Conservation (phyloP, 2,113 vertebrate species). For the Sciurus niger region DNA sequence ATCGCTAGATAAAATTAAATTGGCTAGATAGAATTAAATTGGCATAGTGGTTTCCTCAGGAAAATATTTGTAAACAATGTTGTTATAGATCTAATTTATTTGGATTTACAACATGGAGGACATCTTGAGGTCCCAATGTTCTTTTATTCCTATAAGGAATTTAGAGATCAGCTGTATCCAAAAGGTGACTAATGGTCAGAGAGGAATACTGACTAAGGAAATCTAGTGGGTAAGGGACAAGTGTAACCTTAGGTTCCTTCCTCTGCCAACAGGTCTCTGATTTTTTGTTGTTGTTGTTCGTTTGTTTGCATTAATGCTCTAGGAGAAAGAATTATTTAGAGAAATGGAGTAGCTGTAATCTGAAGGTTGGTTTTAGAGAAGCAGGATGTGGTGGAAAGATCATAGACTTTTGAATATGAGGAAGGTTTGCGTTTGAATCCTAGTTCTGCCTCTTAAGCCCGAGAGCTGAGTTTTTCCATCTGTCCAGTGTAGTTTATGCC, state of each 20-base stretch:
- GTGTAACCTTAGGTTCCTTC: background rate
- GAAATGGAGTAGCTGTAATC: background rate
- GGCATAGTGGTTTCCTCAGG: background rate
- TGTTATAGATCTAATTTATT: background rate
- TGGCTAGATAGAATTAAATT: background rate
- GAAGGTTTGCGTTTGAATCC: constrained; percentile 7
- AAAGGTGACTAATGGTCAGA: background rate
- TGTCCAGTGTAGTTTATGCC: background rate
- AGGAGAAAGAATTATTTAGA: background rate
- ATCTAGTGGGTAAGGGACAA: background rate
- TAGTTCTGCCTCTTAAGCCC: background rate
- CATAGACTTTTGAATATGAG: background rate
- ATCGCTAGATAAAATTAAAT: background rate
- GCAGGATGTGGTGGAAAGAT: background rate
- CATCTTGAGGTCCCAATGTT: background rate
- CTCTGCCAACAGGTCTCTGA: background rate
- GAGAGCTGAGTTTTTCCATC: background rate
- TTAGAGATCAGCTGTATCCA: background rate
- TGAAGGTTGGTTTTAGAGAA: constrained; percentile 30
- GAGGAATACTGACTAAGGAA: constrained; percentile 3
- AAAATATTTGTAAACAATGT: constrained; percentile 5
- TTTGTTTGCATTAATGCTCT: background rate
- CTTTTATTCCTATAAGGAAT: constrained; percentile 46
- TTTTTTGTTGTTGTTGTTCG: background rate
- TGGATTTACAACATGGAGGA: background rate